phyloP scores from a whole-genome alignment of 2,797 vertebrate genomes.

The Gymnopithys bicolor region DNA sequence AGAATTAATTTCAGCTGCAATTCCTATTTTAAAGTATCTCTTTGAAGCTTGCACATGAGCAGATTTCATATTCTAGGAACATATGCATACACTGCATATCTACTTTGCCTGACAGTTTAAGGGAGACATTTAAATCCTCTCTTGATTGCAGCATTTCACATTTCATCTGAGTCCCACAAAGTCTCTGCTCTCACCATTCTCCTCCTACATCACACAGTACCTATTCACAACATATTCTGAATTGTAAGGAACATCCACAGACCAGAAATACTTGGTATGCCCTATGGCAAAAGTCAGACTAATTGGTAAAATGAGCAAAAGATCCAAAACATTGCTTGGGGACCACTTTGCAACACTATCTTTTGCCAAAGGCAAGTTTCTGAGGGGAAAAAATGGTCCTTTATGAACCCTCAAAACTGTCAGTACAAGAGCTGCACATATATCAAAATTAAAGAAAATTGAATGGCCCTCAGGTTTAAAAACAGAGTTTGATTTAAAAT shows the following conservation, averaged over 20 bases:
- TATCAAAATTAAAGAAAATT: not conserved
- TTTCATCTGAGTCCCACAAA: constrained; percentile 20
- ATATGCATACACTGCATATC: constrained; percentile 21
- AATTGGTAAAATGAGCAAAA: constrained; percentile 24
- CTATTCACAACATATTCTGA: not conserved
- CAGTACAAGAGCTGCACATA: not conserved
- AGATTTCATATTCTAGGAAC: constrained; percentile 42
- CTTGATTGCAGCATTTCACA: not conserved
- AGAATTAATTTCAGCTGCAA: constrained; percentile 42
- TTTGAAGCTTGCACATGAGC: constrained; percentile 44
- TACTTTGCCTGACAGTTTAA: constrained; percentile 49
- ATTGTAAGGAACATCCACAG: not conserved
- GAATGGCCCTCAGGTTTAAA: not conserved
- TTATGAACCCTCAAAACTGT: not conserved
- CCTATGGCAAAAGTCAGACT: not conserved
- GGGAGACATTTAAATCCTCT: constrained; percentile 45
- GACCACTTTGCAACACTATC: not conserved
- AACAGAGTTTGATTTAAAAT: not conserved
- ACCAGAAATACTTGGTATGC: not conserved
- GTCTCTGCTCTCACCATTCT: not conserved
- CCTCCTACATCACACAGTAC: not conserved
- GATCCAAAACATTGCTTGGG: not conserved
- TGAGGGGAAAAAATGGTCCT: not conserved
- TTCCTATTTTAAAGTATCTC: constrained; percentile 15
- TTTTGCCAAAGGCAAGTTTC: constrained; percentile 32